Conservation (phyloP, 2,888 invertebrate genomes). For the Thereva unica region DNA sequence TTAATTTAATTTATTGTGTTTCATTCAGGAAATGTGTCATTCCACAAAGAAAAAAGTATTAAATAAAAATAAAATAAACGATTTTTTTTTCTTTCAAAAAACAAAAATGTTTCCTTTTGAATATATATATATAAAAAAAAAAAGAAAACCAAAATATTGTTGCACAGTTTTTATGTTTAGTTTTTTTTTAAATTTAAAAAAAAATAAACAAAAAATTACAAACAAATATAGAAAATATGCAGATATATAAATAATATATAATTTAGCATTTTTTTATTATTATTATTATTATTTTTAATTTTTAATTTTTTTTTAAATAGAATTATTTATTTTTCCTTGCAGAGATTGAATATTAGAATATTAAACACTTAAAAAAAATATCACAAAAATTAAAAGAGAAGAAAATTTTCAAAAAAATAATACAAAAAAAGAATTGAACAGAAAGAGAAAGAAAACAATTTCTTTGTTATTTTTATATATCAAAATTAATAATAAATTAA, state of each 20-base stretch:
- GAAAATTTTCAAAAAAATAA: no score
- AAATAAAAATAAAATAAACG: conserved; percentile 51
- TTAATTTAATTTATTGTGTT: conserved; percentile 44
- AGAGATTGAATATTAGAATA: no score
- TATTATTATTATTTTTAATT: not conserved
- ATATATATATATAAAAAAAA: no score
- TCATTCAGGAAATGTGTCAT: conserved; percentile 84
- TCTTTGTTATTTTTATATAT: no score
- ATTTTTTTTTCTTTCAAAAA: not conserved
- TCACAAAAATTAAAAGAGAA: not conserved
- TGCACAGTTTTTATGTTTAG: conserved; percentile 32
- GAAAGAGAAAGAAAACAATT: no score
- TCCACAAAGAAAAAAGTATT: conserved; percentile 67
- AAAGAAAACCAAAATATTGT: conserved; percentile 14
- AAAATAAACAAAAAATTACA: no score
- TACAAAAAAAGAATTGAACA: no score
- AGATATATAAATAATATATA: not conserved
- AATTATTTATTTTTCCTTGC: no score
- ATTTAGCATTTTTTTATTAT: not conserved
- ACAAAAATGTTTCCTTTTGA: no score
- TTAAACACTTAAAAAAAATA: not conserved
- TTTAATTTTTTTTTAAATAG: no score
- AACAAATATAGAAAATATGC: no score
- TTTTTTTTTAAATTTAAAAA: conserved; percentile 35
- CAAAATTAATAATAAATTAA: conserved; percentile 22